Base-by-base conservation (phyloP, 2,888 invertebrate genomes). In the Malthinus seriepunctatus region DNA sequence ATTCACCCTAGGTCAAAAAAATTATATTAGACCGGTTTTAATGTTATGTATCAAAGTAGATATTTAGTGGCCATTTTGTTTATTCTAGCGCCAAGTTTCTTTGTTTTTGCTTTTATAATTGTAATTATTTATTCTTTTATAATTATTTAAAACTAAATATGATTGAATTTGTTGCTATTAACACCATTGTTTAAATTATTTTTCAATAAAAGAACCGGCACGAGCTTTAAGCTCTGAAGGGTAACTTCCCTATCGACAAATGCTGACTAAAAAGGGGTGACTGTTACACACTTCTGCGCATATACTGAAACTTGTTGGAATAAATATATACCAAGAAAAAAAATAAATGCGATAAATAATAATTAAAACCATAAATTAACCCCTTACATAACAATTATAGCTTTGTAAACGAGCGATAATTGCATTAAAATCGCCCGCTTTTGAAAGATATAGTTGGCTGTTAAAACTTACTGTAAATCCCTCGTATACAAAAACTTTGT, bases 261-360 rank as follows among this genome's bases (percentile, higher is more conserved):
- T 15, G 49, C 49, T 48, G 54, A 59, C 59, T 54, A 54, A 54
- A 57, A 59, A 51, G 54, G 59, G 59, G 55, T 55, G 59, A 54
- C 39, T 51, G 51, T 39, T 34, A 37, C 39, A 23, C 34, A 32
- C 31, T 55, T 53, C 59, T 55, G 59, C 59, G 59, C 59, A 59
- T 35, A 55, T 45, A 55, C 59, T 46, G 42, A 35, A 57, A 49
- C 48, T 32, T 31, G 42, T 56, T 48, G 44, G 53, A 50, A 50
- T 51, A 55, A 59, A 58, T 46, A 45, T 23, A 23, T 23, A 23
- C 23, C 23, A 23, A 23, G 5, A 23, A 23, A 23, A 23, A 23
- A 23, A 23, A 5, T 3, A 23, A 23, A 23, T 23, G 2, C 23
- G 5, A 3, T 23, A 5, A 2, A 23, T 23, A 23, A 23, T 23